Base-by-base conservation (phyloP, 2,113 vertebrate species). In the Sterna hirundo region DNA sequence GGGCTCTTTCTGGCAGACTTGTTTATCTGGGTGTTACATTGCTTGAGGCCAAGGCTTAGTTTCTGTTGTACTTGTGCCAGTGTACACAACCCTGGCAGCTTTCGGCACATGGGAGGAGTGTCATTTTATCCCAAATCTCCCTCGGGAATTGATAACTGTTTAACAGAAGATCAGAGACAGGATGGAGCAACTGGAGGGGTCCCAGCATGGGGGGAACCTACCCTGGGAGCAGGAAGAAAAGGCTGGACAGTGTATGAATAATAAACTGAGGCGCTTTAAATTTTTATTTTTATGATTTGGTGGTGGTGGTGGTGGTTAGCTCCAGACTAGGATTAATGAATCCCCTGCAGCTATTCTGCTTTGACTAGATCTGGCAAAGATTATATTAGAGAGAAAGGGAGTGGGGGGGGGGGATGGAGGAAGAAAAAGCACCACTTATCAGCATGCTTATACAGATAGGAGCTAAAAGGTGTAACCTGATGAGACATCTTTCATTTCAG, bases 41-140 rank as follows among this genome's bases (percentile, higher is more conserved):
- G 96, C 96, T 96, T 17, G 11, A 71, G 97, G 96, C 97, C 96
- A 96, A 97, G 93, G 93, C 74, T 97, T 77, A 97, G 96, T 97
- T 98, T 98, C 94, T 97, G 96, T 97, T 97, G 96, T 97, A 92
- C 62, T 83, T 62, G 57, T 97, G 97, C 97, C 97, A 98, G 96
- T 82, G 94, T 96, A 97, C 79, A 89, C 97, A 97, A 32, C 77
- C 61, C 84, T 96, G 94, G 95, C 94, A 94, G 94, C 91, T 89
- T 85, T 81, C 23, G 9, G 88, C 90, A 47, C 88, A 93, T 40
- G 81, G 93, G 86, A 97, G 96, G 93, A 95, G 81, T 75, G 78
- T 78, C 62, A 12, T 84, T 93, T 96, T 49, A 93, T 66, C 52
- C 83, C 74, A 21, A 15, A 61, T 71, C 92, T 95, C 66, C 93